Percentiles rank a stretch among this genome's conserved stretches.
Conservation (phyloP, 2,113 vertebrate species). For the Apteryx owenii region DNA sequence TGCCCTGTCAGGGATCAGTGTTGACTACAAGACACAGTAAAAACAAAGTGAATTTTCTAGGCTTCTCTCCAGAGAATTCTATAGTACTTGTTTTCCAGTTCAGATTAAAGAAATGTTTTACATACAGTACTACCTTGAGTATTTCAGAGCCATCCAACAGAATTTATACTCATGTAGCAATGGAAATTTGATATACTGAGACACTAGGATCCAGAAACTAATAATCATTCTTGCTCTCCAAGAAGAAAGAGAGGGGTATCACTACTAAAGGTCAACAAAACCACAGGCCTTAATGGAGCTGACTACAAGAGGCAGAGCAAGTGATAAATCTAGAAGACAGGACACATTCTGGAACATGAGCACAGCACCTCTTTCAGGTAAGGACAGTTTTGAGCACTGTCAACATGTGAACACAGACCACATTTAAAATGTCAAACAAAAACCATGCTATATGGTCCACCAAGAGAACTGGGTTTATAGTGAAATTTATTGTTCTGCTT, state of each 20-base stretch:
- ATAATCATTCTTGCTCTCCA: background rate
- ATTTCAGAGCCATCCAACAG: background rate
- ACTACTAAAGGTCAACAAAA: constrained; percentile 29
- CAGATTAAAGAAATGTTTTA: constrained; percentile 5
- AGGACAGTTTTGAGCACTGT: constrained; percentile 11
- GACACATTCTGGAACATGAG: constrained; percentile 1
- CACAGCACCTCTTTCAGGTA: constrained; percentile 1
- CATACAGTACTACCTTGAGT: constrained; percentile 20
- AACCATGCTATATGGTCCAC: constrained; percentile 63
- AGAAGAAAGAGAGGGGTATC: background rate
- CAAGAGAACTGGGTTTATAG: constrained; percentile 75
- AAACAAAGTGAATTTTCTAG: background rate
- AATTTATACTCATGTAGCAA: constrained; percentile 33
- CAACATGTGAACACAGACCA: constrained; percentile 46
- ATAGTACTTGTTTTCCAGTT: background rate
- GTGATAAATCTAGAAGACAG: constrained; percentile 22
- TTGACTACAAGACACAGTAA: constrained; percentile 15
- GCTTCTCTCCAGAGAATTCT: constrained; percentile 14
- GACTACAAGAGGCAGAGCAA: constrained; percentile 3
- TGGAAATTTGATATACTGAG: background rate
- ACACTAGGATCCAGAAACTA: constrained; percentile 11
- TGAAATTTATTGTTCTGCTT: constrained; percentile 85
- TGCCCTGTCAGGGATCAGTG: background rate
- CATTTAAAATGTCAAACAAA: constrained; percentile 66
- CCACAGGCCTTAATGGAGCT: background rate